Conservation (phyloP, 2,888 invertebrate genomes). For the Caenorhabditis sp. region DNA sequence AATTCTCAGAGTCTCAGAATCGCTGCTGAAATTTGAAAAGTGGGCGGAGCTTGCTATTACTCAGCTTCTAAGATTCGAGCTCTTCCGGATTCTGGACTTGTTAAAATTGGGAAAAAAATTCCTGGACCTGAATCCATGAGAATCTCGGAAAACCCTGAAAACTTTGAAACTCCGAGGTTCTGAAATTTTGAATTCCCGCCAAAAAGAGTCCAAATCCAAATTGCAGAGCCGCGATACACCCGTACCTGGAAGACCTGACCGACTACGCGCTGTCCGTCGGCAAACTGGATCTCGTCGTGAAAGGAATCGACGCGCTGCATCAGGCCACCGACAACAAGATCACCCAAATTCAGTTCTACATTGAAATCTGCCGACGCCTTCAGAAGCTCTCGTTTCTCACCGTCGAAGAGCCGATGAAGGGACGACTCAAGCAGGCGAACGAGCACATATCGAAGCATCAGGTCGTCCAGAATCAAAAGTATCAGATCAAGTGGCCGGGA, state of each 20-base stretch:
- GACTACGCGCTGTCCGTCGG: conserved; percentile 28
- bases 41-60: no score
- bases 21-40: no score
- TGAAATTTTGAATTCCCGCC: not conserved
- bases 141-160: no score
- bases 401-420: conserved; percentile 49
- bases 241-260: conserved; percentile 39
- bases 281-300: not conserved
- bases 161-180: not conserved
- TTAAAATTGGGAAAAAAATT: no score
- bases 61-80: no score
- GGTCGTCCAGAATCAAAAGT: conserved; percentile 46
- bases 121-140: no score
- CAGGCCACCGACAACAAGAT: conserved; percentile 3
- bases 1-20: no score
- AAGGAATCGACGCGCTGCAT: conserved; percentile 44
- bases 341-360: conserved; percentile 29
- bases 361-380: conserved; percentile 42
- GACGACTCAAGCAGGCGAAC: not conserved
- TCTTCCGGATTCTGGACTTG: no score
- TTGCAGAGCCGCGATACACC: conserved; percentile 25
- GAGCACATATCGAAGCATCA: conserved; percentile 34
- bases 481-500: conserved; percentile 40
- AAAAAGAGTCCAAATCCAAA: not conserved
- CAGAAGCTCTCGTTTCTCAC: conserved; percentile 44